Conservation (phyloP, 1,140 invertebrate species). For the Scaptomyza pallida region DNA sequence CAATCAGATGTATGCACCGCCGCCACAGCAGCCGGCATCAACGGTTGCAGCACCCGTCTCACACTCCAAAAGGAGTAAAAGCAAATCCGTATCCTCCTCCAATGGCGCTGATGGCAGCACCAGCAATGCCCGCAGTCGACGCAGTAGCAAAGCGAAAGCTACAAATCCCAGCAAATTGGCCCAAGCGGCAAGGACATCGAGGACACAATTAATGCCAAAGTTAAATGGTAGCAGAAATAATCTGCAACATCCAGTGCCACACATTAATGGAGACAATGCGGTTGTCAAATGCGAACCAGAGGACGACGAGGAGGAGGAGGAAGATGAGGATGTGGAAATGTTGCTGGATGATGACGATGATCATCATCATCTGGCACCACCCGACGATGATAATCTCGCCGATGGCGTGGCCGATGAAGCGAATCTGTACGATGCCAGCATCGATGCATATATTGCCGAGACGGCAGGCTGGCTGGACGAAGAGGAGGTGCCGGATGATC, state of each 20-base stretch:
- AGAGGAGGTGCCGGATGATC: conserved; percentile 86
- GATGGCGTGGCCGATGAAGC: neutral
- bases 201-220: neutral
- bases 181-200: conserved; percentile 5
- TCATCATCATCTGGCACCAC: conserved; percentile 71
- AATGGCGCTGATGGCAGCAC: conserved; percentile 53
- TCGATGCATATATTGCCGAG: conserved; percentile 65
- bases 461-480: conserved; percentile 52
- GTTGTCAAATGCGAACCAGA: neutral
- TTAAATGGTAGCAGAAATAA: conserved; percentile 25
- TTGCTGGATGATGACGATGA: conserved; percentile 66
- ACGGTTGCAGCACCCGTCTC: neutral
- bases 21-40: conserved; percentile 27
- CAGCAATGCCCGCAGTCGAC: conserved; percentile 39
- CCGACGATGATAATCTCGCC: conserved; percentile 58
- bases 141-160: conserved; percentile 64
- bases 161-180: conserved; percentile 37
- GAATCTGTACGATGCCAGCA: conserved; percentile 49
- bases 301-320: conserved; percentile 47
- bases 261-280: conserved; percentile 16
- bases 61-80: conserved; percentile 53
- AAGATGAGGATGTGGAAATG: conserved; percentile 38
- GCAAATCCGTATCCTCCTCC: conserved; percentile 68
- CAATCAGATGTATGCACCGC: conserved; percentile 44
- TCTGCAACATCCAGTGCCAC: conserved; percentile 2